Base-by-base conservation (phyloP, 2,113 vertebrate species). In the Ciconia boyciana region DNA sequence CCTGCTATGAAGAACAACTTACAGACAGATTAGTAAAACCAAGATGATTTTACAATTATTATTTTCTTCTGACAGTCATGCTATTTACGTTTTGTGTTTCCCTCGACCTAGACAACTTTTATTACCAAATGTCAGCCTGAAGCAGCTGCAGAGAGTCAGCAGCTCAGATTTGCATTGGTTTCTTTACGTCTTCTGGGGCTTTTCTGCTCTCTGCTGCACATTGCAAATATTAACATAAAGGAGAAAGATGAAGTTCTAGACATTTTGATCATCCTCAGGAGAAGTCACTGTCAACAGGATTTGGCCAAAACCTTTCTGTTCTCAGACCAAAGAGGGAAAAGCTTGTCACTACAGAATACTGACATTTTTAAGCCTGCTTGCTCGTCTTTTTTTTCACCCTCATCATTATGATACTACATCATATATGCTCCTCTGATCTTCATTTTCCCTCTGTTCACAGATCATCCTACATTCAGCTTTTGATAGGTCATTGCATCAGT, bases 21-120 rank as follows among this genome's bases (percentile, higher is more conserved):
- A 84, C 48, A 91, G 41, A 91, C 39, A 79, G 43, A 89, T 92
- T 87, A 96, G 72, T 78, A 84, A 94, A 96, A 75, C 57, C 72
- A 83, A 90, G 57, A 13, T 95, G 57, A 92, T 92, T 93, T 89
- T 93, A 83, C 78, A 95, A 94, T 92, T 88, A 95, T 31, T 94
- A 93, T 92, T 94, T 96, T 87, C 71, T 94, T 91, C 86, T 83
- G 51, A 71, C 34, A 87, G 65, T 68, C 54, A 72, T 54, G 41
- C 13, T 95, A 75, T 95, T 95, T 96, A 54, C 0, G 7, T 71
- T 96, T 91, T 72, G 34, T 75, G 74, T 94, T 89, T 84, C 52
- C 51, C 41, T 91, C 1, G 1, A 90, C 77, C 77, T 85, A 94
- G 74, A 94, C 80, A 94, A 78, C 52, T 91, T 95, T 76, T 87